A percentile compares a stretch with the other conserved stretches of the same genome.
phyloP scores from a whole-genome alignment of 2,888 invertebrate species.

The Cantharis rustica region DNA sequence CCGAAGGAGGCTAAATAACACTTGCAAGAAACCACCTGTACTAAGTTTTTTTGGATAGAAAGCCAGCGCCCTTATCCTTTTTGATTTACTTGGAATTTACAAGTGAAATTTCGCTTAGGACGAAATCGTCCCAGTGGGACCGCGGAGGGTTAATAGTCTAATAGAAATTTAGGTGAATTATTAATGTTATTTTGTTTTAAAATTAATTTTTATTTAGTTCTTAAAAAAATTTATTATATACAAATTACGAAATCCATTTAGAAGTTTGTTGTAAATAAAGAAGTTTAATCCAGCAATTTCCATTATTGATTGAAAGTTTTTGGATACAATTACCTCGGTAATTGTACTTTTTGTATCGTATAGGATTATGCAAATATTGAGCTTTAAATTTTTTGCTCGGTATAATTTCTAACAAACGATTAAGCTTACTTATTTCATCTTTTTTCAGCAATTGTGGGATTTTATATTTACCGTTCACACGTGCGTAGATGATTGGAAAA shows the following conservation, averaged over 20 bases:
- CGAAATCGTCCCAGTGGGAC: too few relatives aligned
- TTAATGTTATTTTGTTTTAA: neutral
- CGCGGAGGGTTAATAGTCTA: too few relatives aligned
- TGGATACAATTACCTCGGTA: neutral
- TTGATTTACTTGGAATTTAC: too few relatives aligned
- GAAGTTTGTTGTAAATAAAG: neutral
- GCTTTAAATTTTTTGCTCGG: neutral
- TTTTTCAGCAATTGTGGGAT: conserved; percentile 87
- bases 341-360: neutral
- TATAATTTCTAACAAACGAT: neutral
- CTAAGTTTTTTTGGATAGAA: too few relatives aligned
- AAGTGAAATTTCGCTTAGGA: too few relatives aligned
- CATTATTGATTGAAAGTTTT: neutral
- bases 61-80: too few relatives aligned
- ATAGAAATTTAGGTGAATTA: too few relatives aligned
- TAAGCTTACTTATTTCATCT: neutral
- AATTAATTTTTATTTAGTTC: neutral
- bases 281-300: neutral
- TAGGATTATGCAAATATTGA: neutral
- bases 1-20: too few relatives aligned
- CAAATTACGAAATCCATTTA: neutral
- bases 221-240: neutral
- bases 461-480: conserved; percentile 88
- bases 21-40: too few relatives aligned
- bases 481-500: conserved; percentile 96